phyloP scores from a whole-genome alignment of 2,797 vertebrate genomes.

The Gymnopithys bicolor region DNA sequence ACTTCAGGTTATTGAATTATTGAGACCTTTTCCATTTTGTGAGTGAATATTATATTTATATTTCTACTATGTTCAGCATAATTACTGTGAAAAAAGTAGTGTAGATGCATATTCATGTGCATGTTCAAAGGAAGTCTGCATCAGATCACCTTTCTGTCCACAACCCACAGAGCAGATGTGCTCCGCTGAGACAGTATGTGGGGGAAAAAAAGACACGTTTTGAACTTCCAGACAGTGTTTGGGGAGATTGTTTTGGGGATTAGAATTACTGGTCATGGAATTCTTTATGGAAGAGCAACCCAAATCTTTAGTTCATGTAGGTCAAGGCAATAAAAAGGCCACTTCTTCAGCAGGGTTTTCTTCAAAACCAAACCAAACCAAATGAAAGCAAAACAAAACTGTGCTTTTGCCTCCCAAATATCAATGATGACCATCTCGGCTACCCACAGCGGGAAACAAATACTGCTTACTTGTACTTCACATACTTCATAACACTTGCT shows the following conservation, averaged over 20 bases:
- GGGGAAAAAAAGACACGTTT: neutral
- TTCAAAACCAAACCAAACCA: neutral
- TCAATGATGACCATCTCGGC: neutral
- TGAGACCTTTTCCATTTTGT: neutral
- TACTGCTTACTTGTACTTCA: neutral
- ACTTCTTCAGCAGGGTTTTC: neutral
- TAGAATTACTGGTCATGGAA: neutral
- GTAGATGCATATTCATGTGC: neutral
- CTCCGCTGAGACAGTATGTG: neutral
- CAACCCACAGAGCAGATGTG: slow-evolving; percentile 6
- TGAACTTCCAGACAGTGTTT: neutral
- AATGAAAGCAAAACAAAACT: neutral
- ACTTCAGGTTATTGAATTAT: neutral
- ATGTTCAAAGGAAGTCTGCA: neutral
- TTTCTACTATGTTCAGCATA: neutral
- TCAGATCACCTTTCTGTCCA: neutral
- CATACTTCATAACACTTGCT: neutral
- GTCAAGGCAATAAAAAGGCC: slow-evolving; percentile 8
- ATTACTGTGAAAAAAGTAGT: neutral
- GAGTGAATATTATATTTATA: neutral
- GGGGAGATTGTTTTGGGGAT: neutral
- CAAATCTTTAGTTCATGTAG: neutral
- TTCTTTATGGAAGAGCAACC: neutral
- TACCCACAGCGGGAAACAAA: neutral
- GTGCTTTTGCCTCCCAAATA: neutral